A percentile compares a stretch with the other conserved stretches of the same genome.
These are phyloP conservation scores for Oegoconia quadripuncta DNA, from an alignment of 2,888 invertebrate species.

Conservation along the genomic window DNA sequence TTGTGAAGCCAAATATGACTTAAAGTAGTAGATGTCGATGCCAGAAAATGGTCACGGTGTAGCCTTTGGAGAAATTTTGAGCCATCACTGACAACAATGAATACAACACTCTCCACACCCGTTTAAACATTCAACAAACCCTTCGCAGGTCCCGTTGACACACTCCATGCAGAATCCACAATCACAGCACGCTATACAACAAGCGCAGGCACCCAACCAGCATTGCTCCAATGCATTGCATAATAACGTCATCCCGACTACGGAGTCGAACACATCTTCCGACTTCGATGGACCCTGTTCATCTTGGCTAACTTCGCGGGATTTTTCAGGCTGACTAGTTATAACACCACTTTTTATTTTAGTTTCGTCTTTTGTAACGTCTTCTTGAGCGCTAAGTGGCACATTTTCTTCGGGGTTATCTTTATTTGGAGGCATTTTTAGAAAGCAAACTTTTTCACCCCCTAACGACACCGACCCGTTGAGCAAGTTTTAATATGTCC, in stretches of 20 bases:
- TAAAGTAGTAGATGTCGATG: too few species aligned
- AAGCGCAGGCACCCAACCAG: slow-evolving; percentile 10
- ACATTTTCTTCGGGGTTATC: slow-evolving; percentile 2
- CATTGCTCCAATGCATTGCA: slow-evolving; percentile 13
- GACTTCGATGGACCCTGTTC: background rate
- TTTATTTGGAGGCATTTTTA: slow-evolving; percentile 1
- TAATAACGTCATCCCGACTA: slow-evolving; percentile 7
- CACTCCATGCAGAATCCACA: slow-evolving; percentile 9
- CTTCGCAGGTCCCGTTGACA: slow-evolving; percentile 11
- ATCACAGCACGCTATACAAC: slow-evolving; percentile 6
- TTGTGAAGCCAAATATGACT: too few species aligned
- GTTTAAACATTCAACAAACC: slow-evolving; percentile 11
- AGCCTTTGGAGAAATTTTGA: too few species aligned
- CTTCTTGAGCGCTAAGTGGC: background rate
- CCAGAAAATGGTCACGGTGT: too few species aligned
- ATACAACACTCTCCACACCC: slow-evolving; percentile 17
- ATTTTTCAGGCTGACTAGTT: slow-evolving; percentile 17
- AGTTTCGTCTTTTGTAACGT: background rate
- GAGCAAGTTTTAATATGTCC: background rate
- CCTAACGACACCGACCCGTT: too few species aligned
- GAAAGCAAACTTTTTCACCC: too few species aligned
- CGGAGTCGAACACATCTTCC: slow-evolving; percentile 8
- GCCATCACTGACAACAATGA: slow-evolving; percentile 7
- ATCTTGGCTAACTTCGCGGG: slow-evolving; percentile 6
- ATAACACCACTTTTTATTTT: slow-evolving; percentile 7